phyloP scores from a whole-genome alignment of 1,140 invertebrate species.

The Oedothorax gibbosus region DNA sequence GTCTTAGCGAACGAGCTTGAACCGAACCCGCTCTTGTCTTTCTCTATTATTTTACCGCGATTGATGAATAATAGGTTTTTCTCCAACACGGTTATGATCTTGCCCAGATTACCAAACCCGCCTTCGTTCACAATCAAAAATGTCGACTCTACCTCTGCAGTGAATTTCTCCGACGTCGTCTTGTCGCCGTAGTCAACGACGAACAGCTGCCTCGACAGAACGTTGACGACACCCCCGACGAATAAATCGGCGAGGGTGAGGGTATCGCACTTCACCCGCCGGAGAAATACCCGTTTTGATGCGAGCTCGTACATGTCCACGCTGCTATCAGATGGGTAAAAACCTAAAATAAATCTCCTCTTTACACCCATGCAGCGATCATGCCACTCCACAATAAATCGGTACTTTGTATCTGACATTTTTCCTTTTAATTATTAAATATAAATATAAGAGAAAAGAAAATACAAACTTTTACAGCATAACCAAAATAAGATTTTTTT shows the following conservation, averaged over 20 bases:
- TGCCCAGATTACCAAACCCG: constrained; percentile 22
- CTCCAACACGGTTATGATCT: constrained; percentile 40
- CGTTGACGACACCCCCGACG: constrained; percentile 80
- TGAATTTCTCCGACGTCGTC: constrained; percentile 53
- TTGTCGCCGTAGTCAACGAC: constrained; percentile 83
- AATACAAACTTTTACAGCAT: too few species aligned
- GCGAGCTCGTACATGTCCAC: constrained; percentile 85
- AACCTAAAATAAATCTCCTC: constrained; percentile 80
- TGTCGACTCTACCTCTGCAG: constrained; percentile 23
- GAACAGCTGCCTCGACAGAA: constrained; percentile 82
- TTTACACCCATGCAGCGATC: constrained; percentile 79
- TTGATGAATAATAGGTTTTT: constrained; percentile 19
- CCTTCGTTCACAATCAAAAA: constrained; percentile 35
- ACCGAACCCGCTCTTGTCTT: constrained; percentile 34
- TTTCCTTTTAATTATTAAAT: background rate
- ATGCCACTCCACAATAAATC: constrained; percentile 85
- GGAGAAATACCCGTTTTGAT: constrained; percentile 80
- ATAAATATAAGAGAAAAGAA: background rate
- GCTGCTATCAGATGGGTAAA: constrained; percentile 79
- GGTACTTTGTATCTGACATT: constrained; percentile 46
- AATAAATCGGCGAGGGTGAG: constrained; percentile 79
- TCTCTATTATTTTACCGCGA: constrained; percentile 32
- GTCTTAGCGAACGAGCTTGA: constrained; percentile 2
- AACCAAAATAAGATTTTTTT: too few species aligned
- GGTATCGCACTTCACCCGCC: constrained; percentile 78